Percentiles rank a stretch among this genome's conserved stretches.
Evolutionary conservation across 2,888 invertebrate species (phyloP).

Genomic region (Myopa tessellatipennis): DNA sequence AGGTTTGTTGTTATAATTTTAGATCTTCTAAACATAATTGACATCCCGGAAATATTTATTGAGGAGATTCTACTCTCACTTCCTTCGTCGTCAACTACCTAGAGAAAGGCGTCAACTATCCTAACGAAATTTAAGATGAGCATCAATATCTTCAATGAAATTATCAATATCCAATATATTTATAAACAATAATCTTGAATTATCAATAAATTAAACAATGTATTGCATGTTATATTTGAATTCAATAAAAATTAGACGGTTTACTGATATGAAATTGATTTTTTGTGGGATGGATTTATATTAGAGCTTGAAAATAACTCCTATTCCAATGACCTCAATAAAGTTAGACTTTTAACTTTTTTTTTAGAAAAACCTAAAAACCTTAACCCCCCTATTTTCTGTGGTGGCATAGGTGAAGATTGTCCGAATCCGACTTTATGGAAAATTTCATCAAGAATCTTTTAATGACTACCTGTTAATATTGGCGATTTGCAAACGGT

Average conservation of each 20-base stretch:
- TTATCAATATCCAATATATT: background rate
- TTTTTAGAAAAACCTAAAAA: too few relatives aligned
- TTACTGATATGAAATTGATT: too few relatives aligned
- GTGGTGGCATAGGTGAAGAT: too few relatives aligned
- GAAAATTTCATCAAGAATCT: too few relatives aligned
- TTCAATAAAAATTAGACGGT: background rate
- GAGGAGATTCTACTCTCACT: slow-evolving; percentile 60
- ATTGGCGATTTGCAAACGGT: too few relatives aligned
- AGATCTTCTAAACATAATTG: slow-evolving; percentile 65
- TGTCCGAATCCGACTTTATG: too few relatives aligned
- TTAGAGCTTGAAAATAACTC: too few relatives aligned
- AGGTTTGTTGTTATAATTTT: slow-evolving; percentile 57
- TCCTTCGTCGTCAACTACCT: slow-evolving; percentile 56
- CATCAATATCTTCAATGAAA: background rate
- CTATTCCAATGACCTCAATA: too few relatives aligned
- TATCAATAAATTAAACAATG: slow-evolving; percentile 8
- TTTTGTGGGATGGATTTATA: too few relatives aligned
- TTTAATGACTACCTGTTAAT: too few relatives aligned
- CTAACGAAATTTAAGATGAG: background rate
- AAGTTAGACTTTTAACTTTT: too few relatives aligned
- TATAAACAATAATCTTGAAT: slow-evolving; percentile 9
- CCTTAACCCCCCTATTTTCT: too few relatives aligned
- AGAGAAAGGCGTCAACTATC: background rate
- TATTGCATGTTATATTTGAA: background rate
- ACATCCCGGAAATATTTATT: slow-evolving; percentile 65